Conservation (phyloP, 2,888 invertebrate species). For the Sesia apiformis region DNA sequence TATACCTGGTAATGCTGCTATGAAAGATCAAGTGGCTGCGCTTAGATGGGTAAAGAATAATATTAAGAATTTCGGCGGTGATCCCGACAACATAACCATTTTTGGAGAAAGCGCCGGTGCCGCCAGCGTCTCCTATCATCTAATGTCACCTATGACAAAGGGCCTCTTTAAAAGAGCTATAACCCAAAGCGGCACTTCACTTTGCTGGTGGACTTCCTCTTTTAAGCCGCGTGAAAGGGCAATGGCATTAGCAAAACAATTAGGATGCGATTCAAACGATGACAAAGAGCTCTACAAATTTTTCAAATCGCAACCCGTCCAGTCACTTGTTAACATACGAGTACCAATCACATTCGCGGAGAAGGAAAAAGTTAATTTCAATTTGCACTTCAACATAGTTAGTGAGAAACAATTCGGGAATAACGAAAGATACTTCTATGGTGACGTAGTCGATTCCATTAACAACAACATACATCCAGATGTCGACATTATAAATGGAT, state of each 20-base stretch:
- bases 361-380: slow-evolving; percentile 14
- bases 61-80: slow-evolving; percentile 33
- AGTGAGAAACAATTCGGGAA: background rate
- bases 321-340: background rate
- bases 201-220: slow-evolving; percentile 67
- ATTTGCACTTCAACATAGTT: slow-evolving; percentile 2
- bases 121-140: slow-evolving; percentile 24
- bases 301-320: slow-evolving; percentile 3
- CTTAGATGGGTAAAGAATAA: slow-evolving; percentile 34
- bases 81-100: slow-evolving; percentile 33
- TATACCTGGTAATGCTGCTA: slow-evolving; percentile 32
- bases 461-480: slow-evolving; percentile 1
- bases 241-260: slow-evolving; percentile 4
- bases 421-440: slow-evolving; percentile 3
- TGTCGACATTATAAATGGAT: background rate
- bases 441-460: background rate
- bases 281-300: slow-evolving; percentile 6
- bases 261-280: slow-evolving; percentile 3
- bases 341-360: slow-evolving; percentile 8
- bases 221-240: slow-evolving; percentile 48
- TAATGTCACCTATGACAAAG: slow-evolving; percentile 41
- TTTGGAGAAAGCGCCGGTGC: slow-evolving; percentile 43
- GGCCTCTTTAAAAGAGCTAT: slow-evolving; percentile 53
- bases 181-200: slow-evolving; percentile 77
- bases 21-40: slow-evolving; percentile 38